A percentile compares a stretch with the other conserved stretches of the same genome.
phyloP scores from a whole-genome alignment of 2,797 vertebrate species.

The Pelobates cultripes region DNA sequence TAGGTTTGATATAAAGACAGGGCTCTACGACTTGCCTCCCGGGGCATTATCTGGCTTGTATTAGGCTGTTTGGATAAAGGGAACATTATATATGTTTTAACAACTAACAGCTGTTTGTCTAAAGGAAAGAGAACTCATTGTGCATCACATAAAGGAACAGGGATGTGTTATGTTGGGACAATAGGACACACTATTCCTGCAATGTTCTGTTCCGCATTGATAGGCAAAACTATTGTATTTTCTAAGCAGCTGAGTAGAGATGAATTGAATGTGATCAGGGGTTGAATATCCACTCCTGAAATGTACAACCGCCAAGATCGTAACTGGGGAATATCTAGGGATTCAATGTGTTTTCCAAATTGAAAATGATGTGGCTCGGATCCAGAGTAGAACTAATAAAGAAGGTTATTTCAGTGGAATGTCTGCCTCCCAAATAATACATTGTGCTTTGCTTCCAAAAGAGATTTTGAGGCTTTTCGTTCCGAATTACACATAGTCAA shows the following conservation, averaged over 20 bases:
- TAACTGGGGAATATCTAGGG: background rate
- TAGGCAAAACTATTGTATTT: background rate
- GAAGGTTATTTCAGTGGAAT: background rate
- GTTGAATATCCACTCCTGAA: background rate
- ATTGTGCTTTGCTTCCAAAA: too few species aligned
- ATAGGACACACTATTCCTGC: background rate
- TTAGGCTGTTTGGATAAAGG: background rate
- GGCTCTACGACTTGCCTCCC: background rate
- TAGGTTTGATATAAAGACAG: background rate
- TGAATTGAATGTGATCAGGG: background rate
- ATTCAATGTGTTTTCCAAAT: background rate
- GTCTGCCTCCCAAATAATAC: background rate
- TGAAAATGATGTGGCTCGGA: background rate
- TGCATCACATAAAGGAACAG: background rate
- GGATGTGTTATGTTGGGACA: background rate
- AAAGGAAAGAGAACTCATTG: background rate
- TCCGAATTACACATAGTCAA: too few species aligned
- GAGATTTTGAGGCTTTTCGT: too few species aligned
- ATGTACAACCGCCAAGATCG: background rate
- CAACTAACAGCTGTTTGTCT: background rate
- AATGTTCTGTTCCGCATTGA: slow-evolving; percentile 4
- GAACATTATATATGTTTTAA: background rate
- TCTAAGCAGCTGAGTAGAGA: background rate
- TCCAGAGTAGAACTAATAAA: background rate
- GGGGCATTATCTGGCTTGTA: background rate